phyloP scores from a whole-genome alignment of 2,113 vertebrate species.

The Mustela lutreola region DNA sequence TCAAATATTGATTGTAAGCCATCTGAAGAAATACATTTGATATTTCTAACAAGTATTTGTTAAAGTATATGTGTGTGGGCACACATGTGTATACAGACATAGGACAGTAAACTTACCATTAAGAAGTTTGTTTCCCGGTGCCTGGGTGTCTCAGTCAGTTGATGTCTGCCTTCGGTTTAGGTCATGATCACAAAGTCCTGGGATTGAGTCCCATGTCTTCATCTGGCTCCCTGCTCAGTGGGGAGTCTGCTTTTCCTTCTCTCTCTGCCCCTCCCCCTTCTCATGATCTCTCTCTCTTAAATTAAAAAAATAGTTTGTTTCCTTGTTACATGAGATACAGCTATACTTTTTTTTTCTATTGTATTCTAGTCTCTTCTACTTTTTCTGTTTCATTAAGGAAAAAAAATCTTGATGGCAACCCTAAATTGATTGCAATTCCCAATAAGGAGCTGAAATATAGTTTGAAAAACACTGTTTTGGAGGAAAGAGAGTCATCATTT shows the following conservation, averaged over 20 bases:
- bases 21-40: slow-evolving; percentile 24
- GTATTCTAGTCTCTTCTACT: background rate
- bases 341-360: background rate
- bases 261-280: too few species aligned
- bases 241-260: too few species aligned
- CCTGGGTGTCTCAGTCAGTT: too few species aligned
- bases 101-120: background rate
- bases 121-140: too few species aligned
- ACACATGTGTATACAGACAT: background rate
- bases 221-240: too few species aligned
- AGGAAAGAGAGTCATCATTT: background rate
- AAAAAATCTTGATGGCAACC: background rate
- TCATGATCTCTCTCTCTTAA: too few species aligned
- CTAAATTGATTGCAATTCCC: background rate
- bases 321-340: background rate
- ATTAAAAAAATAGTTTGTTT: background rate
- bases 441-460: background rate
- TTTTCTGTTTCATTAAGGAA: background rate
- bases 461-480: background rate
- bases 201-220: too few species aligned
- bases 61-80: background rate
- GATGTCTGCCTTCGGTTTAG: too few species aligned
- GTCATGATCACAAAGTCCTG: too few species aligned
- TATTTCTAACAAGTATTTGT: background rate
- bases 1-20: background rate